Evolutionary conservation across 2,113 vertebrate genomes (phyloP).

Genomic region (Aix galericulata): DNA sequence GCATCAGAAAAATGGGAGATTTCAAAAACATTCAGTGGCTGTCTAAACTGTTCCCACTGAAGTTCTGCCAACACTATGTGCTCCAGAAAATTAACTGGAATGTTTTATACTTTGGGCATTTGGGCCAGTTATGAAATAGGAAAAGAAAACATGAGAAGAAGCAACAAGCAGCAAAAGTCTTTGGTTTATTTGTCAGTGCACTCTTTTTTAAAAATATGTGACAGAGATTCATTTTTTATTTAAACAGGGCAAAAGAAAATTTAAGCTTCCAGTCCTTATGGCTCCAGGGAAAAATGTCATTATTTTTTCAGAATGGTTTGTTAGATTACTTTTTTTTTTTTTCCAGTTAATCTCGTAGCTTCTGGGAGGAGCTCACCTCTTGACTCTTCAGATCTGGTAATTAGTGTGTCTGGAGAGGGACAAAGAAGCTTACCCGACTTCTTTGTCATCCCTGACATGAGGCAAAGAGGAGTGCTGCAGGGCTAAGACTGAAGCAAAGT

Average conservation of each 20-base stretch:
- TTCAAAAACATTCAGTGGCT: background rate
- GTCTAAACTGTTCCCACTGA: background rate
- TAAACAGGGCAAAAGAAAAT: background rate
- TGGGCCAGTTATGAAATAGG: background rate
- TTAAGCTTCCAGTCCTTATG: background rate
- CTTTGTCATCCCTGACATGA: background rate
- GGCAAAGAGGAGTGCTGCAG: rapidly evolving
- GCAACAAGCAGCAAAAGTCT: background rate
- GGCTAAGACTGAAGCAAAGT: background rate
- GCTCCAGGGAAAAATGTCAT: background rate
- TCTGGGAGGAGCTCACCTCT: background rate
- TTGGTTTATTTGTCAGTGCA: background rate
- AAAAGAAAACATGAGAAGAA: background rate
- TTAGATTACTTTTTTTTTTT: background rate
- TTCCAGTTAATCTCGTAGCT: background rate
- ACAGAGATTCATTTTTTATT: background rate
- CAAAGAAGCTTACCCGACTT: background rate
- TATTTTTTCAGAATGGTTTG: background rate
- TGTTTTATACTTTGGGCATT: background rate
- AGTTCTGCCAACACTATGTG: background rate
- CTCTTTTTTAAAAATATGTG: background rate
- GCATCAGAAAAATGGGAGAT: background rate
- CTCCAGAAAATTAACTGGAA: background rate
- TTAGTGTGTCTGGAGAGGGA: background rate
- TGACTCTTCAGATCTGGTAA: background rate